Evolutionary conservation across 1,140 invertebrate genomes (phyloP).

Genomic region (Drosophila lacteicornis): DNA sequence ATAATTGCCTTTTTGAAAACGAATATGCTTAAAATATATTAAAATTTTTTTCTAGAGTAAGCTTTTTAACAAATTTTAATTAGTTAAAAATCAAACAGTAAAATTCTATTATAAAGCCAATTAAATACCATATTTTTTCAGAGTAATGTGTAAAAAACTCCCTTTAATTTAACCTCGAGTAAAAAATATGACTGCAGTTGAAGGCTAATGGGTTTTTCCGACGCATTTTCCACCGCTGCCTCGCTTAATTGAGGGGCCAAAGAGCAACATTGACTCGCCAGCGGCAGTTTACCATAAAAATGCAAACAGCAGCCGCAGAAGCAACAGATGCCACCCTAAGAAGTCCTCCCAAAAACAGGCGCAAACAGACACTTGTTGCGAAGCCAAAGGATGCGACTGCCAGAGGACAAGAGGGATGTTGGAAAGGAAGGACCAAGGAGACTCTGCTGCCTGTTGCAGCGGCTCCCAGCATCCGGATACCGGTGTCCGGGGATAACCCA

Average conservation of each 20-base stretch:
- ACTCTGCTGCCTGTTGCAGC: conserved; percentile 50
- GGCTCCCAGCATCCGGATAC: conserved; percentile 43
- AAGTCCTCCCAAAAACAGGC: conserved; percentile 6
- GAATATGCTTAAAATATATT: too few species aligned
- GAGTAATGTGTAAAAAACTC: background rate
- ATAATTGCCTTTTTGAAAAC: background rate
- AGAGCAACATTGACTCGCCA: conserved; percentile 36
- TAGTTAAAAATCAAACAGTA: background rate
- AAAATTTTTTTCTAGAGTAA: background rate
- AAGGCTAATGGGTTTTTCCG: conserved; percentile 27
- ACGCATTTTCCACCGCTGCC: background rate
- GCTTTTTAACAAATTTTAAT: too few species aligned
- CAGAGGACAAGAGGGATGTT: background rate
- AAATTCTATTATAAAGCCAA: background rate
- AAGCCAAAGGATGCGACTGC: conserved; percentile 12
- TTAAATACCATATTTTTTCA: background rate
- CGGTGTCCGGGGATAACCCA: conserved; percentile 23
- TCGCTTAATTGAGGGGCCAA: conserved; percentile 36
- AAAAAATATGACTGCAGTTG: conserved; percentile 5
- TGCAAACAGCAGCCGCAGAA: conserved; percentile 49
- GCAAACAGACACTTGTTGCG: conserved; percentile 36
- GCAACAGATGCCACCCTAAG: conserved; percentile 31
- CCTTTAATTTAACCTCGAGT: background rate
- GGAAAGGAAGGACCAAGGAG: background rate
- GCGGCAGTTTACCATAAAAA: conserved; percentile 47